Conservation (phyloP, 35 echinoderm and acorn worm species). For the Antedon bifida region DNA sequence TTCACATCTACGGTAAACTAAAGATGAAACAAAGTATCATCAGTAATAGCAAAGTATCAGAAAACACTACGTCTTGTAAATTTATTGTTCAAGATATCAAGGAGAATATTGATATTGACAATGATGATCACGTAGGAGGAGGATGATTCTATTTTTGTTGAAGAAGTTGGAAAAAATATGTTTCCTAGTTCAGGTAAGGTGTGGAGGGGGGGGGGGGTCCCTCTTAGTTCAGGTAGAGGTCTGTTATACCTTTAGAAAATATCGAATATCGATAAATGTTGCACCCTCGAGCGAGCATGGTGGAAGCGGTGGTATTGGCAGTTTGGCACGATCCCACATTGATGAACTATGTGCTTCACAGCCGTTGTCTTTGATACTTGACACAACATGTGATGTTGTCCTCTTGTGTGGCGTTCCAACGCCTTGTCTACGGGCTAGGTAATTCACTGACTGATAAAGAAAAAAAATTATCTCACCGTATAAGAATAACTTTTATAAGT, state of each 20-base stretch:
- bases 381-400: constrained; percentile 77
- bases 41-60: neutral
- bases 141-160: too few relatives aligned
- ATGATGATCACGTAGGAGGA: neutral
- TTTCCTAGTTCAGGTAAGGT: too few relatives aligned
- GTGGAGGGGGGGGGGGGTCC: too few relatives aligned
- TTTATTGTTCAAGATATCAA: neutral
- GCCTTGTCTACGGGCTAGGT: constrained; percentile 67
- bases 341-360: constrained; percentile 46
- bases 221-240: too few relatives aligned
- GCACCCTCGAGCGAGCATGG: constrained; percentile 58
- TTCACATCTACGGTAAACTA: constrained; percentile 92
- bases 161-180: too few relatives aligned
- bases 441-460: constrained; percentile 60
- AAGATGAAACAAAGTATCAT: neutral
- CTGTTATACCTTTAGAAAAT: constrained; percentile 83
- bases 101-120: neutral
- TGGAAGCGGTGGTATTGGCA: constrained; percentile 71
- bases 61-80: too few relatives aligned
- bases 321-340: constrained; percentile 60
- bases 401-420: constrained; percentile 57
- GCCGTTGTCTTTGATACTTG: constrained; percentile 43
- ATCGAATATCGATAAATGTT: constrained; percentile 81
- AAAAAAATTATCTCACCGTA: too few relatives aligned
- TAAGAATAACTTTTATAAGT: too few relatives aligned